Evolutionary conservation across 2,888 invertebrate species (phyloP).

Genomic region (Geophilus truncorum): DNA sequence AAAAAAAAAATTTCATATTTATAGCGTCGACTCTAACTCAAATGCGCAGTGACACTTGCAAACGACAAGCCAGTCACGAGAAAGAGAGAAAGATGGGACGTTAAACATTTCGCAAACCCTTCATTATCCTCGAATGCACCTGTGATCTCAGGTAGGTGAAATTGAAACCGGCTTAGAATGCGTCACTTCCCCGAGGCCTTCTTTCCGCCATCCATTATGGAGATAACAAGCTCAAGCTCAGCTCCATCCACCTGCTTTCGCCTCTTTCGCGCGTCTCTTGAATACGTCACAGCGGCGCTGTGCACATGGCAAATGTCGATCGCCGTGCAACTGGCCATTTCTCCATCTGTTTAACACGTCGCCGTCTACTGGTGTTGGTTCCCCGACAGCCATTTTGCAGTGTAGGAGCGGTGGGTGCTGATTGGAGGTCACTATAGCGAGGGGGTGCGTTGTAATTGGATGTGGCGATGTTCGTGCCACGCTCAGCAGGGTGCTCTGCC

Average conservation of each 20-base stretch:
- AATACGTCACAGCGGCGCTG: neutral
- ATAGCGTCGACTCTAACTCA: neutral
- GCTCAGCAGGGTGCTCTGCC: neutral
- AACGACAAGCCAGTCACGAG: neutral
- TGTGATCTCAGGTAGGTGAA: neutral
- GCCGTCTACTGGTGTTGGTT: neutral
- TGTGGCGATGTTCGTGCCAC: constrained; percentile 5
- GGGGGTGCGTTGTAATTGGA: neutral
- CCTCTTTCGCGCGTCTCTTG: neutral
- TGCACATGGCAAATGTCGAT: neutral
- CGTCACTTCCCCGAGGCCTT: neutral
- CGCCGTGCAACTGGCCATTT: no score
- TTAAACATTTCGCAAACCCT: neutral
- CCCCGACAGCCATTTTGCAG: neutral
- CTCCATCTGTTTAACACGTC: no score
- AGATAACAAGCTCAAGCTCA: neutral
- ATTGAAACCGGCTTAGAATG: neutral
- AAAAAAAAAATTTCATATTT: neutral
- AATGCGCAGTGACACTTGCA: neutral
- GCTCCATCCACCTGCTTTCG: neutral
- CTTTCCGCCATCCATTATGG: neutral
- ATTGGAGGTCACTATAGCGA: neutral
- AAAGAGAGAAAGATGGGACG: neutral
- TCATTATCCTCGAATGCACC: neutral
- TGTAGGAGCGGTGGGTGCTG: neutral